phyloP scores from a whole-genome alignment of 2,113 vertebrate species.

The Grallaria varia region DNA sequence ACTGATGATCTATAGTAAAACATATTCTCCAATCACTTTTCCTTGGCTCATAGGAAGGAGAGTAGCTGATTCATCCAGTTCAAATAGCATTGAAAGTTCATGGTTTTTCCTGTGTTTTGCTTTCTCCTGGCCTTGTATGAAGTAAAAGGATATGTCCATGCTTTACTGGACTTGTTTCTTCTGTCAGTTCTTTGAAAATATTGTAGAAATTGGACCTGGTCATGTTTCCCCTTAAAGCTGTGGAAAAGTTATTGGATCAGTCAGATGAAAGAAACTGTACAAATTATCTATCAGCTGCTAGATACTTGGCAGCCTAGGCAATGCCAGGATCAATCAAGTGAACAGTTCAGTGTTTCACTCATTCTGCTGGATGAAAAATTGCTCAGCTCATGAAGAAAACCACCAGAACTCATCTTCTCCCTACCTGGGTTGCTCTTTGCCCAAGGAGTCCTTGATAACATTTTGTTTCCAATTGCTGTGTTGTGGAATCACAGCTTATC shows the following conservation, averaged over 20 bases:
- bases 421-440: background rate
- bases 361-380: background rate
- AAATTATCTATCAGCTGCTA: constrained; percentile 20
- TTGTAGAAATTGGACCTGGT: background rate
- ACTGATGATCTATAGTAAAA: background rate
- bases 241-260: background rate
- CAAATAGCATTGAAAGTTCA: background rate
- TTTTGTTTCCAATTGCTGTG: background rate
- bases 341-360: background rate
- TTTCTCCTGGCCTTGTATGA: background rate
- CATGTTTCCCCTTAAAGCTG: background rate
- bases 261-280: constrained; percentile 7
- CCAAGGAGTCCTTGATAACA: background rate
- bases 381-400: background rate
- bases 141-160: background rate
- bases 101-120: background rate
- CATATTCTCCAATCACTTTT: background rate
- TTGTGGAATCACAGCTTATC: background rate
- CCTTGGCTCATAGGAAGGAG: background rate
- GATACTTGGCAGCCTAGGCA: background rate
- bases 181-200: background rate
- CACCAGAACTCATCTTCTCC: background rate
- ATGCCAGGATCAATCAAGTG: background rate
- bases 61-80: background rate
- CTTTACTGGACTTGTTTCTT: background rate